These are phyloP conservation scores for Mythimna impura DNA, from an alignment of 2,888 invertebrate genomes.

Conservation along the genomic window DNA sequence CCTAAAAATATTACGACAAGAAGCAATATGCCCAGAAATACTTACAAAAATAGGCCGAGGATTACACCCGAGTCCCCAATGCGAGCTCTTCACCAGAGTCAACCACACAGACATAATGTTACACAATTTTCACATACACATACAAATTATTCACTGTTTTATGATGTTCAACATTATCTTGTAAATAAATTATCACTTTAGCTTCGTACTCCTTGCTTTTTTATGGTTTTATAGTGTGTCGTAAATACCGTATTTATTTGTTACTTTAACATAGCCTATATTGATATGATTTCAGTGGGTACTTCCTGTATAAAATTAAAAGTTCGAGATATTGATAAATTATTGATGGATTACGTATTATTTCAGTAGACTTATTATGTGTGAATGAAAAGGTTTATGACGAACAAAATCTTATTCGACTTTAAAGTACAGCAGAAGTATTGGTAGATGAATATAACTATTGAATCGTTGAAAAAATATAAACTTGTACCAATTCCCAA, in stretches of 20 bases:
- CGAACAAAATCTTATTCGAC: not conserved
- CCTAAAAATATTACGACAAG: not conserved
- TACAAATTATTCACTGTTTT: constrained; percentile 37
- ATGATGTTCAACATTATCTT: constrained; percentile 30
- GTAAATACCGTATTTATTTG: constrained; percentile 39
- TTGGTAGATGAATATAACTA: not conserved
- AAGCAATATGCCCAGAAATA: constrained; percentile 61
- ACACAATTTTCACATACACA: constrained; percentile 28
- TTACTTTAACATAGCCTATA: too few species aligned
- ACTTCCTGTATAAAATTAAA: constrained; percentile 7
- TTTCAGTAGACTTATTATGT: constrained; percentile 9
- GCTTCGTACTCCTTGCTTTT: constrained; percentile 22
- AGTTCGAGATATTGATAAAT: not conserved
- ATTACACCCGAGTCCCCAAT: constrained; percentile 86
- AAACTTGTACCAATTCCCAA: too few species aligned
- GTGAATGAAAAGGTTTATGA: not conserved
- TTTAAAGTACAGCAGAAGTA: not conserved
- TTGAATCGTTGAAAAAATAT: too few species aligned
- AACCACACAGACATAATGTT: constrained; percentile 91
- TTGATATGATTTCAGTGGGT: not conserved
- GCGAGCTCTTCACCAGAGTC: constrained; percentile 89
- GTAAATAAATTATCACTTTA: constrained; percentile 37
- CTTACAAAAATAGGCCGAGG: constrained; percentile 84
- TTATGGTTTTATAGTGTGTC: constrained; percentile 30
- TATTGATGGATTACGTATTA: constrained; percentile 21